These are phyloP conservation scores for Neuroscelio doddi DNA, from an alignment of 2,888 invertebrate species.

Conservation along the genomic window DNA sequence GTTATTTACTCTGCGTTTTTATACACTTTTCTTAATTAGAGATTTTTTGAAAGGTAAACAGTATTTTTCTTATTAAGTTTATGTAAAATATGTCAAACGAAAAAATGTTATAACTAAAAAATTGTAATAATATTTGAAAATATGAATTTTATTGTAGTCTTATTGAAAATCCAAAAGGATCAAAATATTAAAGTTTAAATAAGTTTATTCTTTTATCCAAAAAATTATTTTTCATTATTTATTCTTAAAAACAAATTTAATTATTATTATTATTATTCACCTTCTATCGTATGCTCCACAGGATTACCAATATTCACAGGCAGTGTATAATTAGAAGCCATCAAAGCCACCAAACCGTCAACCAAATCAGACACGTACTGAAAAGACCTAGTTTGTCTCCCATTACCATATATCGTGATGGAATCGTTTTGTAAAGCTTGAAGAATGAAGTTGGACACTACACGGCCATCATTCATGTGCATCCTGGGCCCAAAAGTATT, in stretches of 20 bases:
- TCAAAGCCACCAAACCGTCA: slow-evolving; percentile 91
- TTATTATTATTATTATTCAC: slow-evolving; percentile 73
- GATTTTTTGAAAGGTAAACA: too few species aligned
- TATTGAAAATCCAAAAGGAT: not conserved
- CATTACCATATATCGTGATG: slow-evolving; percentile 92
- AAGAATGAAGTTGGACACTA: slow-evolving; percentile 98
- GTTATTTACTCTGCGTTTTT: too few species aligned
- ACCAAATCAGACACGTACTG: slow-evolving; percentile 98
- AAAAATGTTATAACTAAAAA: too few species aligned
- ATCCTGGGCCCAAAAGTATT: slow-evolving; percentile 99
- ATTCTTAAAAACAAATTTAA: too few species aligned
- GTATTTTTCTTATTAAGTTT: too few species aligned
- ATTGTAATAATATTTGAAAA: too few species aligned
- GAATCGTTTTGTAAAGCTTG: slow-evolving; percentile 96
- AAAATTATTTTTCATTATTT: too few species aligned
- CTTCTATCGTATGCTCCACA: slow-evolving; percentile 95
- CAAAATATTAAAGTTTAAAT: too few species aligned
- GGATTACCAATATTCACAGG: slow-evolving; percentile 99
- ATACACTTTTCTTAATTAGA: too few species aligned
- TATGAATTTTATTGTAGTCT: not conserved
- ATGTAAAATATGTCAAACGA: too few species aligned
- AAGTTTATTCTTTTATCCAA: too few species aligned
- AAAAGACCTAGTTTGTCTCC: slow-evolving; percentile 95
- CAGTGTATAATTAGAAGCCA: slow-evolving; percentile 93
- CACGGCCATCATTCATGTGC: slow-evolving; percentile 99